Conservation (phyloP, 2,888 invertebrate species). For the Nemotelus nigrinus region DNA sequence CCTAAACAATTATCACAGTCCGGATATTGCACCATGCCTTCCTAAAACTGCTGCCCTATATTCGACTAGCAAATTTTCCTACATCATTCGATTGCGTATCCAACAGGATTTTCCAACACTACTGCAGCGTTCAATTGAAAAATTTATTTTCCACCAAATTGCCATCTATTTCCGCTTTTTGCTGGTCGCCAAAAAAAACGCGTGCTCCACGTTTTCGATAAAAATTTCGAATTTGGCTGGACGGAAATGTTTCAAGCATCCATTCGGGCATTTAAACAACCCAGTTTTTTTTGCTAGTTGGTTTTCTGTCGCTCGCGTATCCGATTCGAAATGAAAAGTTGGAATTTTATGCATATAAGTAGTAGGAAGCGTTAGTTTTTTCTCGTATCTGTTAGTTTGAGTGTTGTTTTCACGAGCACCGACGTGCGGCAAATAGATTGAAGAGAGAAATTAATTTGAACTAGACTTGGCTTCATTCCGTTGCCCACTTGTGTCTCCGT, state of each 20-base stretch:
- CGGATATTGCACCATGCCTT: too few relatives aligned
- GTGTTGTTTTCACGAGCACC: not conserved
- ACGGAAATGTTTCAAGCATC: constrained; percentile 7
- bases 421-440: not conserved
- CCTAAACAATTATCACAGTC: too few relatives aligned
- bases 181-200: not conserved
- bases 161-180: constrained; percentile 27
- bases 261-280: constrained; percentile 11
- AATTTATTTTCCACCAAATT: constrained; percentile 34
- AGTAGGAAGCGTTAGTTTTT: not conserved
- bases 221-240: not conserved
- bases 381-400: not conserved
- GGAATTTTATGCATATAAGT: constrained; percentile 23
- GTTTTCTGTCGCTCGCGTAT: not conserved
- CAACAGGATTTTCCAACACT: not conserved
- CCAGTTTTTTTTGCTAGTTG: not conserved
- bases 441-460: not conserved
- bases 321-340: constrained; percentile 12
- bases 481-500: constrained; percentile 4
- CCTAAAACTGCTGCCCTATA: too few relatives aligned
- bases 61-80: too few relatives aligned
- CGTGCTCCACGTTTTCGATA: not conserved
- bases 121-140: not conserved
- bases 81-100: not conserved
- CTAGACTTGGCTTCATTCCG: constrained; percentile 2